phyloP scores from a whole-genome alignment of 2,113 vertebrate genomes.

The Xiphophorus couchianus region DNA sequence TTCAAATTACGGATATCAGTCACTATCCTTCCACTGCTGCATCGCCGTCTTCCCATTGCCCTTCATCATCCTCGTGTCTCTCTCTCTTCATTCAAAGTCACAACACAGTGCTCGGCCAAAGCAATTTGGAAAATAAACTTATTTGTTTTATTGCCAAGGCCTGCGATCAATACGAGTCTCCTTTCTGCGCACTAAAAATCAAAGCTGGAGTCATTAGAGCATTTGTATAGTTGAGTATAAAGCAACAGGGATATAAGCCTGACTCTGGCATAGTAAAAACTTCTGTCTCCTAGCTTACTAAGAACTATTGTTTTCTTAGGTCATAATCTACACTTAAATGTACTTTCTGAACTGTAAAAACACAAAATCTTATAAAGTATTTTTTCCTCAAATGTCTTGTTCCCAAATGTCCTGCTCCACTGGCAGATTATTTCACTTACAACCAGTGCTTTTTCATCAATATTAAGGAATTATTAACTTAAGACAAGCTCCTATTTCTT shows the following conservation, averaged over 20 bases:
- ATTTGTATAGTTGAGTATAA: constrained; percentile 14
- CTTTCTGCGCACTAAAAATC: constrained; percentile 2
- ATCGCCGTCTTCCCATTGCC: constrained; percentile 12
- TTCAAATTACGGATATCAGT: constrained; percentile 79
- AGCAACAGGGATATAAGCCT: not conserved
- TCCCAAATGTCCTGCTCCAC: no score
- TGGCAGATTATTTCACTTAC: no score
- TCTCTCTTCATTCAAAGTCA: constrained; percentile 9
- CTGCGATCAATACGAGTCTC: not conserved
- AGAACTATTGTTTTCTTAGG: not conserved
- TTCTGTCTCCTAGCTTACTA: not conserved
- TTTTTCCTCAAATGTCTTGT: no score
- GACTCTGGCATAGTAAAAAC: not conserved
- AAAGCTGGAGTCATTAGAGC: not conserved
- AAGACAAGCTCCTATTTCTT: no score
- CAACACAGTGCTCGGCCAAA: constrained; percentile 9
- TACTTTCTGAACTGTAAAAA: not conserved
- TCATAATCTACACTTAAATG: not conserved
- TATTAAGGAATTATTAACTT: no score
- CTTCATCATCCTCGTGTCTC: not conserved
- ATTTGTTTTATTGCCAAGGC: not conserved
- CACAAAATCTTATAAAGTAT: no score
- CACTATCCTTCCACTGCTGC: constrained; percentile 55
- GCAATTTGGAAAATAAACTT: constrained; percentile 3
- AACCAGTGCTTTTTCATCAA: no score